These are phyloP conservation scores for Plebejus anna DNA, from an alignment of 2,888 invertebrate genomes.

Conservation along the genomic window DNA sequence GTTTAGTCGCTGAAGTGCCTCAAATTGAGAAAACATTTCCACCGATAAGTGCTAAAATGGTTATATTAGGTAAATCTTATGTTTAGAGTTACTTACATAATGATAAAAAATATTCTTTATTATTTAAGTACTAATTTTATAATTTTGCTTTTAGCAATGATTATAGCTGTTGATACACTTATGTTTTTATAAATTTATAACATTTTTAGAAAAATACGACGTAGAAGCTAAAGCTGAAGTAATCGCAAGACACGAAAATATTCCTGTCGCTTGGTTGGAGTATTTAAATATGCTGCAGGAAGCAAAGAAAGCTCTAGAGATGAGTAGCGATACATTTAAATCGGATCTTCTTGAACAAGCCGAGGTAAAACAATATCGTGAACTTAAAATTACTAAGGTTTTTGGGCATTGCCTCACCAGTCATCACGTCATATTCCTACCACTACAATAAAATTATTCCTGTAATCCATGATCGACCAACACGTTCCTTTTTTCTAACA, in stretches of 20 bases:
- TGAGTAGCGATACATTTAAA: slow-evolving; percentile 86
- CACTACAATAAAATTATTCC: no score
- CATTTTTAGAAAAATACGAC: slow-evolving; percentile 83
- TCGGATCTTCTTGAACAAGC: slow-evolving; percentile 84
- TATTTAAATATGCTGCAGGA: slow-evolving; percentile 85
- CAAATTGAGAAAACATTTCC: slow-evolving; percentile 85
- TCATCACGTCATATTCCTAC: no score
- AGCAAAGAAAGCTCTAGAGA: slow-evolving; percentile 86
- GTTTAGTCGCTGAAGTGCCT: slow-evolving; percentile 82
- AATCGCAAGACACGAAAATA: slow-evolving; percentile 74
- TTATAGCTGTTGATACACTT: no score
- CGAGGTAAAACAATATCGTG: slow-evolving; percentile 60
- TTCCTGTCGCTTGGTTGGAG: slow-evolving; percentile 83
- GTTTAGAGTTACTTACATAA: not conserved
- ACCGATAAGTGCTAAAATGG: slow-evolving; percentile 87
- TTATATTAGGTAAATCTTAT: slow-evolving; percentile 76
- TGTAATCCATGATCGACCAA: no score
- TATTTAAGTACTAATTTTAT: not conserved
- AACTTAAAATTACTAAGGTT: no score
- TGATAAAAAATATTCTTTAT: not conserved
- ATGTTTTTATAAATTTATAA: not conserved
- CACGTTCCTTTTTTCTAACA: no score
- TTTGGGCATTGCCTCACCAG: no score
- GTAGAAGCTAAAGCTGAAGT: slow-evolving; percentile 83
- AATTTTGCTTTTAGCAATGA: not conserved